Evolutionary conservation across 2,888 invertebrate species (phyloP).

Genomic region (Deilephila elpenor): DNA sequence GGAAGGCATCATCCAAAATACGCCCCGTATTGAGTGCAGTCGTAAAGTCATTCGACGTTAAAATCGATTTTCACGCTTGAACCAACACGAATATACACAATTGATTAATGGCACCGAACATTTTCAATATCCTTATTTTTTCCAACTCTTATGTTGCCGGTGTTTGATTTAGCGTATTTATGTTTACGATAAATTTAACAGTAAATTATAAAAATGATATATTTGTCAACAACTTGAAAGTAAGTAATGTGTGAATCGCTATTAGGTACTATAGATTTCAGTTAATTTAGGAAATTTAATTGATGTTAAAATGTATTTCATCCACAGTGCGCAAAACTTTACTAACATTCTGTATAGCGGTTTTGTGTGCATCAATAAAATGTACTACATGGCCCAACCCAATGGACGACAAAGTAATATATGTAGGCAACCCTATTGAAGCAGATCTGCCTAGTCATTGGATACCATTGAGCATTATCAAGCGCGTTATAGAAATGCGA

Average conservation of each 20-base stretch:
- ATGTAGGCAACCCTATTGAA: conserved; percentile 61
- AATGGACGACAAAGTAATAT: conserved; percentile 46
- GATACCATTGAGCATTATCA: conserved; percentile 57
- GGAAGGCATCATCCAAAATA: neutral
- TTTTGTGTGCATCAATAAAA: conserved; percentile 40
- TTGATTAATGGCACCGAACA: conserved; percentile 32
- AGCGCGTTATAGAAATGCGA: conserved; percentile 54
- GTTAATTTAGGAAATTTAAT: neutral
- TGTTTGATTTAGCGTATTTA: neutral
- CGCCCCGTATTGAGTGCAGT: conserved; percentile 41
- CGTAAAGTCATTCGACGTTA: conserved; percentile 56
- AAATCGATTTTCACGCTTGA: conserved; percentile 66
- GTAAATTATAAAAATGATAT: conserved; percentile 28
- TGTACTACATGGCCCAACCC: conserved; percentile 47
- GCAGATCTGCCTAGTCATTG: conserved; percentile 60
- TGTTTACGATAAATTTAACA: neutral
- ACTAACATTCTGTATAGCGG: conserved; percentile 43
- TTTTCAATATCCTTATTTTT: neutral
- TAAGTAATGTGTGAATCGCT: conserved; percentile 32
- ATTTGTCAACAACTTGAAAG: conserved; percentile 39
- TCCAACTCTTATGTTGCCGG: conserved; percentile 3
- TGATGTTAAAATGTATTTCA: neutral
- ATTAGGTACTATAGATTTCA: neutral
- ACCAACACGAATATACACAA: conserved; percentile 44
- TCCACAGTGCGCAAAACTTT: conserved; percentile 52